phyloP scores from a whole-genome alignment of 2,888 invertebrate species.

The Meloe dianella region DNA sequence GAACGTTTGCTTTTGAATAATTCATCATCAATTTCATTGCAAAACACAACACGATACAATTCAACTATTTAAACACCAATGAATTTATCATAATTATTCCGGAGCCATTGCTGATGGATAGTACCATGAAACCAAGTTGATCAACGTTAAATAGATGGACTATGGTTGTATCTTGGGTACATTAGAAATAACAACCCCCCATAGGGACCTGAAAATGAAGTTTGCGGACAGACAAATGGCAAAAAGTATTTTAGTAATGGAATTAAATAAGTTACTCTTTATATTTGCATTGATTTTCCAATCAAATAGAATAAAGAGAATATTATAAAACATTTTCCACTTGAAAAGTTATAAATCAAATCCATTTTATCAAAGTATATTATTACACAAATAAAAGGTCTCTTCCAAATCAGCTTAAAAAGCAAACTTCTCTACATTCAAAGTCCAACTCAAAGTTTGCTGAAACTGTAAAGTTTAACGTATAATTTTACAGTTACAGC shows the following conservation, averaged over 20 bases:
- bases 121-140: too few relatives aligned
- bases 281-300: not conserved
- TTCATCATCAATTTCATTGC: slow-evolving; percentile 7
- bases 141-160: too few relatives aligned
- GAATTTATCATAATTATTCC: slow-evolving; percentile 3
- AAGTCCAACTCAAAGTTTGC: slow-evolving; percentile 6
- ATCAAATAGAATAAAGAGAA: not conserved
- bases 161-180: too few relatives aligned
- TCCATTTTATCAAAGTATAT: not conserved
- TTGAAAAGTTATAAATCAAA: slow-evolving; percentile 1
- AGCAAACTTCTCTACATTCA: slow-evolving; percentile 1
- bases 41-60: not conserved
- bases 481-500: slow-evolving; percentile 15
- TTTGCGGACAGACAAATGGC: too few relatives aligned
- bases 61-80: not conserved
- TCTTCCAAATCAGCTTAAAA: slow-evolving; percentile 3
- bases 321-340: not conserved
- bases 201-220: too few relatives aligned
- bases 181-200: too few relatives aligned
- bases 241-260: not conserved
- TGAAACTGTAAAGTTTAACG: slow-evolving; percentile 11
- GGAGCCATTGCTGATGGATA: too few relatives aligned
- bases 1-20: not conserved
- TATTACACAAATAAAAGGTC: slow-evolving; percentile 1
- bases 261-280: not conserved